Conservation (phyloP, 2,888 invertebrate genomes). For the Amiota mariae region DNA sequence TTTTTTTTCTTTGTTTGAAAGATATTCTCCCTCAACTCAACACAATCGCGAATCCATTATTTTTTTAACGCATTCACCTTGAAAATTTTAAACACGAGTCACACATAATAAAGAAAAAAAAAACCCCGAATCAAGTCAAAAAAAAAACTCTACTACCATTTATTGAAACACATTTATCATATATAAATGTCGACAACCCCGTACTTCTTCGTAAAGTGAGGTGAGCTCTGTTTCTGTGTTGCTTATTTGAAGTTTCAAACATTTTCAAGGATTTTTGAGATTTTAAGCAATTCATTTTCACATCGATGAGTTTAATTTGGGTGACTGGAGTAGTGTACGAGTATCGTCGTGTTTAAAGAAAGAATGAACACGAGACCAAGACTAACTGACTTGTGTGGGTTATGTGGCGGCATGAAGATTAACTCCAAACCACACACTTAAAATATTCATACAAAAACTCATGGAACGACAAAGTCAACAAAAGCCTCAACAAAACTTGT, state of each 20-base stretch:
- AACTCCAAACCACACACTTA: too few species aligned
- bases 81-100: neutral
- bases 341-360: neutral
- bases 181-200: constrained; percentile 6
- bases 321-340: constrained; percentile 3
- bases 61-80: constrained; percentile 2
- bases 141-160: neutral
- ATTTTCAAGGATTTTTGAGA: constrained; percentile 1
- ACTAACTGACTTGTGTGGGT: too few species aligned
- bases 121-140: neutral
- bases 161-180: neutral
- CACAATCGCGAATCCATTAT: too few species aligned
- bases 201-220: too few species aligned
- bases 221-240: neutral
- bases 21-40: too few species aligned
- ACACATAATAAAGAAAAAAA: neutral
- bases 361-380: neutral
- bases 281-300: too few species aligned
- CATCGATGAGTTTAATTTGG: neutral
- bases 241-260: neutral
- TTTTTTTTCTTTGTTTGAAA: too few species aligned
- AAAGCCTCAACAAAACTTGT: too few species aligned
- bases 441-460: too few species aligned
- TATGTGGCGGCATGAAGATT: too few species aligned
- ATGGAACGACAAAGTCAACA: too few species aligned